Evolutionary conservation across 2,113 vertebrate genomes (phyloP).

Genomic region (Istiophorus platypterus): DNA sequence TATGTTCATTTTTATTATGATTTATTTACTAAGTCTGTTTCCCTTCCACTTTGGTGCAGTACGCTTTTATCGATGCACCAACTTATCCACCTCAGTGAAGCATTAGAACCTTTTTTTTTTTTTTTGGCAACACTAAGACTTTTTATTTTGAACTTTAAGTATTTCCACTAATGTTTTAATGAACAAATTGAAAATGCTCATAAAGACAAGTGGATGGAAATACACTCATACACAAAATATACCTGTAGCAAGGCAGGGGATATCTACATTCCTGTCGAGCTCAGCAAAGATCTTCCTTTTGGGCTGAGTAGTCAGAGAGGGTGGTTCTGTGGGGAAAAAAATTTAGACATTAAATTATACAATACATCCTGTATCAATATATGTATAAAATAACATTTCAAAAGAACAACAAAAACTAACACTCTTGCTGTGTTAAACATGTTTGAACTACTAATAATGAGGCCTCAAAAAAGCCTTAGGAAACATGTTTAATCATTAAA

Average conservation of each 20-base stretch:
- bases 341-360: neutral
- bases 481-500: slow-evolving; percentile 4
- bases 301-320: slow-evolving; percentile 88
- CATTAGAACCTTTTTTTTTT: neutral
- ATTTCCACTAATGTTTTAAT: no score
- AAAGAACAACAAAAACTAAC: neutral
- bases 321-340: slow-evolving; percentile 84
- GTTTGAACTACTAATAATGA: slow-evolving; percentile 10
- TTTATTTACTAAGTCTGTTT: neutral
- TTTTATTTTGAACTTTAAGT: no score
- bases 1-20: neutral
- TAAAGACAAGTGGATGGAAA: neutral
- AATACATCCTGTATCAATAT: neutral
- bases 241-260: slow-evolving; percentile 92
- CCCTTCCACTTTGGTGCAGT: neutral
- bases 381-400: neutral
- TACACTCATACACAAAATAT: slow-evolving; percentile 40
- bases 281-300: slow-evolving; percentile 85
- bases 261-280: slow-evolving; percentile 89
- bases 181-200: neutral
- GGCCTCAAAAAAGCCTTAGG: neutral
- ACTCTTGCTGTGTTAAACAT: neutral
- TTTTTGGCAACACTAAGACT: neutral
- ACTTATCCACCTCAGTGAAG: neutral
- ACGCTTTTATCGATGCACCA: neutral